These are phyloP conservation scores for Sterrhoptilus dennistouni DNA, from an alignment of 2,113 vertebrate species.

Conservation along the genomic window DNA sequence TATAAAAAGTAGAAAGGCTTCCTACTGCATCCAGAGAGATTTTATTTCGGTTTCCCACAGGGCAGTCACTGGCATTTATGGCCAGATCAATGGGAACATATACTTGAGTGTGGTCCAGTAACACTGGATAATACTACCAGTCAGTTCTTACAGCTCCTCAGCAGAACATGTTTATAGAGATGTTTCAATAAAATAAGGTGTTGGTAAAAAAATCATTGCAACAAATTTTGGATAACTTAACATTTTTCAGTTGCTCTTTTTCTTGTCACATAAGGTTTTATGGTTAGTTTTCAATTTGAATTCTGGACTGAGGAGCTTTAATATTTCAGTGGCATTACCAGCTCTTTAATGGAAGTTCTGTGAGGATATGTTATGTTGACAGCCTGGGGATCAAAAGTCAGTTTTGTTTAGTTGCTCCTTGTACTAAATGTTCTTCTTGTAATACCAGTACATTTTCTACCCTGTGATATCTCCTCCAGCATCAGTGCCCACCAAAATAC, in stretches of 20 bases:
- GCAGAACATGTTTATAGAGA: not conserved
- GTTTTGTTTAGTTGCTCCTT: not conserved
- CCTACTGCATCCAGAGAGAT: not conserved
- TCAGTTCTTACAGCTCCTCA: not conserved
- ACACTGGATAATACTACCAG: fast-evolving
- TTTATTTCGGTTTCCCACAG: not conserved
- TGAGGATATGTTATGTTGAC: not conserved
- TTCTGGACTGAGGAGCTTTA: not conserved
- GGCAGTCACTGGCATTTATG: fast-evolving
- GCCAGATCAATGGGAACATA: not conserved
- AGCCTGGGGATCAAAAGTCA: not conserved
- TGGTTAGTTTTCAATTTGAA: not conserved
- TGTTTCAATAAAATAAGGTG: not conserved
- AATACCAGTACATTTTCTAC: not conserved
- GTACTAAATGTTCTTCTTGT: not conserved
- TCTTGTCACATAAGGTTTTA: not conserved
- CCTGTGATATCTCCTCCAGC: not conserved
- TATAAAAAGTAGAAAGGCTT: not conserved
- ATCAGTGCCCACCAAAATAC: not conserved
- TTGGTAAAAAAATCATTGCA: not conserved
- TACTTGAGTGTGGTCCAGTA: not conserved
- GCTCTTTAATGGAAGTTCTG: not conserved
- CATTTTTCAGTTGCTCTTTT: not conserved
- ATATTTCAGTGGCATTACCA: not conserved
- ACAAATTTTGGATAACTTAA: not conserved